Conservation (phyloP, 2,797 vertebrate genomes). For the Enoplosus armatus region DNA sequence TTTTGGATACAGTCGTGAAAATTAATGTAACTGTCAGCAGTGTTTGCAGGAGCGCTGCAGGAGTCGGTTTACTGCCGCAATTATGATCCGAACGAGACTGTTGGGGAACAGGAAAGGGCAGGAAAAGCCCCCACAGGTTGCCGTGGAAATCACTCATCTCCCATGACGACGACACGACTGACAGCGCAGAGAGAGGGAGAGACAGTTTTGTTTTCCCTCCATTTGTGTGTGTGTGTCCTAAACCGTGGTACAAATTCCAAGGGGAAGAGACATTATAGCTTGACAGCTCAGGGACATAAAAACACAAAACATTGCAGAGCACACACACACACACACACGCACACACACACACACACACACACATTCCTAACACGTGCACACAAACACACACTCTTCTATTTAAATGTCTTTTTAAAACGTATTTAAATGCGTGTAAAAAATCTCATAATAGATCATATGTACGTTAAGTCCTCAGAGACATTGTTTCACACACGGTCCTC, state of each 20-base stretch:
- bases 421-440: background rate
- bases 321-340: background rate
- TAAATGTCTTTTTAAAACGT: background rate
- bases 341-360: background rate
- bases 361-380: background rate
- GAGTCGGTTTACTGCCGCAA: conserved; percentile 17
- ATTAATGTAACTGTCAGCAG: conserved; percentile 14
- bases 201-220: conserved; percentile 1
- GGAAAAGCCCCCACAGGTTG: conserved; percentile 54
- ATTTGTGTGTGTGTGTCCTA: background rate
- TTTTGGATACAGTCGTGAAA: background rate
- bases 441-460: background rate
- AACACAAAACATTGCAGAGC: background rate
- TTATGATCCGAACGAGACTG: conserved; percentile 27
- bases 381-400: background rate
- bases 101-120: conserved; percentile 36
- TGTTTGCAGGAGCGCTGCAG: conserved; percentile 20
- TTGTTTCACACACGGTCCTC: background rate
- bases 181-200: background rate
- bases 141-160: conserved; percentile 57
- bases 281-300: conserved; percentile 7
- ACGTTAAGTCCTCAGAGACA: background rate
- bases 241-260: conserved; percentile 7
- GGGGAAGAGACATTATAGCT: conserved; percentile 1
- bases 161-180: conserved; percentile 35